Base-by-base conservation (phyloP, 2,797 vertebrate genomes). In the Thamnophis elegans region DNA sequence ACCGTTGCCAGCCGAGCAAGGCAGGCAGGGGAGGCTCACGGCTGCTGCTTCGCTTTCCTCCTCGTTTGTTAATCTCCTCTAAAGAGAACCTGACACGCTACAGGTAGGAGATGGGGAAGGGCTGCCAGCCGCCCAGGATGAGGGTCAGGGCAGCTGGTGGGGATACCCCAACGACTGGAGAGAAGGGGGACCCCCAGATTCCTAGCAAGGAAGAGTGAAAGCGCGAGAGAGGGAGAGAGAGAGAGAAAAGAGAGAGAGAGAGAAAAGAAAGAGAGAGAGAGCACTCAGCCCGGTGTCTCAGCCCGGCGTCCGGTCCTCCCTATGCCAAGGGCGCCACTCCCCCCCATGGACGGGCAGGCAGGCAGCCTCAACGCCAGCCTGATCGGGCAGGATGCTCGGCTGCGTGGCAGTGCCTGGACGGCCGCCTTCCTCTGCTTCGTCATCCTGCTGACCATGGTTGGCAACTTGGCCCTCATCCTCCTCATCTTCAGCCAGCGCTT, bases 401-500 rank as follows among this genome's bases (percentile, higher is more conserved):
- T 94, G 0, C 96, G 92, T 1, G 98, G 98, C 94, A 98, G 97
- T 16, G 98, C 98, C 62, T 99, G 99, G 99, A 94, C 99, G 92
- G 97, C 99, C 0, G 98, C 98, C 0, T 98, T 98, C 94, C 97
- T 99, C 95, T 98, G 98, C 8, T 96, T 98, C 95, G 98, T 99
- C 97, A 99, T 99, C 96, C 96, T 98, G 18, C 96, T 99, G 97
- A 99, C 99, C 0, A 93, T 98, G 0, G 98, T 96, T 0, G 99
- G 99, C 87, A 99, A 99, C 97, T 95, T 97, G 96, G 96, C 99
- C 93, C 98, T 99, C 92, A 99, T 99, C 59, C 98, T 98, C 0
- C 96, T 99, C 96, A 99, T 99, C 95, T 96, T 99, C 87, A 98
- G 98, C 42, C 99, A 99, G 95, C 98, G 98, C n/a, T 98, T 99